Conservation (phyloP, 1,140 invertebrate species). For the Polyergus mexicanus region DNA sequence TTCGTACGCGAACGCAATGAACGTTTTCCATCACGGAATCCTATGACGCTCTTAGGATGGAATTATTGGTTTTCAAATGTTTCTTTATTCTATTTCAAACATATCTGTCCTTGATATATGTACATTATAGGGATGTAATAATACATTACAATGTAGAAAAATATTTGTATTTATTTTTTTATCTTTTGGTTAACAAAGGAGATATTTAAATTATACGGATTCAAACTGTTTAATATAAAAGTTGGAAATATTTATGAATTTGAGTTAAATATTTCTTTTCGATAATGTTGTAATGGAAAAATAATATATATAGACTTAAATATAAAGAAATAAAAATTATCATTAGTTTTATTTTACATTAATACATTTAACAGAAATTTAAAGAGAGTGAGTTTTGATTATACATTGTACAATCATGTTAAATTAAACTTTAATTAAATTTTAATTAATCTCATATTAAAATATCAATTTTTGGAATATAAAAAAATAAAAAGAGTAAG, state of each 20-base stretch:
- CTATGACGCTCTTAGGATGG: background rate
- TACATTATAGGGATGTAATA: conserved; percentile 18
- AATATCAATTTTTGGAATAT: conserved; percentile 8
- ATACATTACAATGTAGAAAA: background rate
- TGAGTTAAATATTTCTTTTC: background rate
- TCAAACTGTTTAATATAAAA: conserved; percentile 1
- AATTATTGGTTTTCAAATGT: conserved; percentile 22
- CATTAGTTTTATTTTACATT: background rate
- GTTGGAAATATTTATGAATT: background rate
- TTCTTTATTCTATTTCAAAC: background rate
- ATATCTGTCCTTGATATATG: background rate
- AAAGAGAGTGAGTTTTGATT: background rate
- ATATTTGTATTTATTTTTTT: background rate
- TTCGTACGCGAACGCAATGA: conserved; percentile 32
- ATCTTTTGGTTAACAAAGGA: background rate
- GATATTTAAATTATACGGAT: background rate
- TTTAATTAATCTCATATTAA: background rate
- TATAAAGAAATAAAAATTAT: background rate
- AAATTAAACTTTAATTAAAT: conserved; percentile 5
- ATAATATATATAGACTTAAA: background rate
- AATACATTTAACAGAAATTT: background rate
- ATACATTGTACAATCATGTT: background rate
- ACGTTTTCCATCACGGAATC: conserved; percentile 23
- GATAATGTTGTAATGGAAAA: background rate
- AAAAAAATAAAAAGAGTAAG: background rate